Base-by-base conservation (phyloP, 2,888 invertebrate species). In the Drosophila parthenogenetica region DNA sequence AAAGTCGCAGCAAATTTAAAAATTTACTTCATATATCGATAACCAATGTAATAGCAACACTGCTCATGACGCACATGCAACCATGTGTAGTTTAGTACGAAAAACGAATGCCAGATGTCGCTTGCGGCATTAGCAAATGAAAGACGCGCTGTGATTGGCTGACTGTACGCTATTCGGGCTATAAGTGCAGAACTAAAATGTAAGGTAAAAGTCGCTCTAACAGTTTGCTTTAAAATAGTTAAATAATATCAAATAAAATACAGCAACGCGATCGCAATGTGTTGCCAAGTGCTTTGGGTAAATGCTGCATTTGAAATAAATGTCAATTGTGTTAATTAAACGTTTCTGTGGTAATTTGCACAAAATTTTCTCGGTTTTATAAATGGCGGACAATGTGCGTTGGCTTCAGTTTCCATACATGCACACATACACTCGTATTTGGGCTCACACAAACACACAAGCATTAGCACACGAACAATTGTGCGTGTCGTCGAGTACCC, bases 311-410 rank as follows among this genome's bases (percentile, higher is more conserved):
- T 63, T 7, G 39, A 73, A 54, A 48, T 42, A 54, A 57, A 58
- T 61, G 59, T 60, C 48, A 51, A 55, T 61, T 59, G 58, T 73
- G 58, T 39, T 49, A 69, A 53, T 17, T 22, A 57, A 42, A 54
- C 49, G 3, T 11, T 50, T 45, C 16, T 54, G 54, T 53, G 48
- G 5, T 22, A 60, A 65, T 64, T 64, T 63, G 39, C 49, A 32
- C 42, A 79, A 77, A 75, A 72, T 82, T 86, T 85, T 85, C 73
- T 72, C 73, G 37, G 59, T 62, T 73, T 82, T 81, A 77, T 88
- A 88, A 86, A 86, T 86, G 86, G 86, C 86, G 86, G 86, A 84
- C 86, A 87, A 86, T 88, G 86, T 86, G 86, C 87, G 88, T 86
- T 86, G 86, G 86, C 84, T 86, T 86, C 66, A 77, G 67, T 61